Evolutionary conservation across 2,113 vertebrate species (phyloP).

Genomic region (Tachuris rubrigastra): DNA sequence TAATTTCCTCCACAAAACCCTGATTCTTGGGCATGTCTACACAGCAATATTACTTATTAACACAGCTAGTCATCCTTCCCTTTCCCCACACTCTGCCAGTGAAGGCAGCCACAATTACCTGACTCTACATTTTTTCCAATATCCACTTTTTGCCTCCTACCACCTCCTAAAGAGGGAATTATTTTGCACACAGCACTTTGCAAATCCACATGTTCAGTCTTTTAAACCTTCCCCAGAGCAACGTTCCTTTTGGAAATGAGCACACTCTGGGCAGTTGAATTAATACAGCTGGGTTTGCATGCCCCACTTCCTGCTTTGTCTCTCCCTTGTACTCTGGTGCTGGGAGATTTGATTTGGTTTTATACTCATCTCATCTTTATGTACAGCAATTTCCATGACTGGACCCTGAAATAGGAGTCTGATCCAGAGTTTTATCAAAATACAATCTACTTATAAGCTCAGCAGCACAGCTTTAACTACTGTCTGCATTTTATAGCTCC

Average conservation of each 20-base stretch:
- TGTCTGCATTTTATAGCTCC: background rate
- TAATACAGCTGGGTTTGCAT: background rate
- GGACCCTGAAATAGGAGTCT: background rate
- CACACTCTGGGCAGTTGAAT: background rate
- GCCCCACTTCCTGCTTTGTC: background rate
- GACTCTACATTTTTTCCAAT: background rate
- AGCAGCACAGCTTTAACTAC: slow-evolving; percentile 15
- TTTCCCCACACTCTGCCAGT: background rate
- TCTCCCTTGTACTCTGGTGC: background rate
- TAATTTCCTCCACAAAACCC: background rate
- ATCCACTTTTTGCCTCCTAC: background rate
- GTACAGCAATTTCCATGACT: background rate
- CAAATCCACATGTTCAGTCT: background rate
- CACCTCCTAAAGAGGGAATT: background rate
- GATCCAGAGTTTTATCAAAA: background rate
- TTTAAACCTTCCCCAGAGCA: background rate
- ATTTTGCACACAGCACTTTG: background rate
- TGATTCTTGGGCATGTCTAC: background rate
- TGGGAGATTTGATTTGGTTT: background rate
- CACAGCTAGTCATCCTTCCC: background rate
- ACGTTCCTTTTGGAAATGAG: background rate
- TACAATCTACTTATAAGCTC: background rate
- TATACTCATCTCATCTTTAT: background rate
- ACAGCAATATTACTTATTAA: background rate
- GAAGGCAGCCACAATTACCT: background rate